These are phyloP conservation scores for Unio delphinus DNA, from an alignment of 2,888 invertebrate genomes.

Conservation along the genomic window DNA sequence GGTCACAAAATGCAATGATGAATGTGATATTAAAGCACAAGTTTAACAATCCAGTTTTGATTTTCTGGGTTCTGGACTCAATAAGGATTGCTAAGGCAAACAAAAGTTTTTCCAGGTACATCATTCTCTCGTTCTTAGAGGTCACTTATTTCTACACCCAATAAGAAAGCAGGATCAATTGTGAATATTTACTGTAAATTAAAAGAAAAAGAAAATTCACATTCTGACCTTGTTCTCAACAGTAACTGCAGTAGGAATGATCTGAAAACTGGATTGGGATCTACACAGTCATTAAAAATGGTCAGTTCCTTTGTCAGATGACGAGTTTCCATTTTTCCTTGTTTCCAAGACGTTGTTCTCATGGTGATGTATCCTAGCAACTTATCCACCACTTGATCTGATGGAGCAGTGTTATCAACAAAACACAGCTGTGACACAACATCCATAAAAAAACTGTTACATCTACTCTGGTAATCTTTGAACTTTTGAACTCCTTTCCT, in stretches of 20 bases:
- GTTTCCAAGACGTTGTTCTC: neutral
- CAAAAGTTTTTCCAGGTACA: no score
- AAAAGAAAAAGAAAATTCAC: neutral
- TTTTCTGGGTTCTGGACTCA: no score
- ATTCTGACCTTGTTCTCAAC: constrained; percentile 48
- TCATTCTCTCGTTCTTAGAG: no score
- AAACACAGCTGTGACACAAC: constrained; percentile 27
- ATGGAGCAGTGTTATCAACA: constrained; percentile 17
- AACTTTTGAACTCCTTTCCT: constrained; percentile 12
- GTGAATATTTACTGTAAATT: no score
- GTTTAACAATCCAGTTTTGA: no score
- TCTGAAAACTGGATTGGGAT: constrained; percentile 61
- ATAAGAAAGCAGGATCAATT: no score
- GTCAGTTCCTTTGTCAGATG: constrained; percentile 48
- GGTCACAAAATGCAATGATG: no score
- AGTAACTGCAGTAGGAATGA: constrained; percentile 61
- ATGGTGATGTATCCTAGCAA: constrained; percentile 16
- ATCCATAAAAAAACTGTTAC: constrained; percentile 22
- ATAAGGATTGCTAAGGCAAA: no score
- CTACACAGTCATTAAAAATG: constrained; percentile 54
- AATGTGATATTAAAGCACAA: no score
- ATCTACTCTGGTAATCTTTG: constrained; percentile 16
- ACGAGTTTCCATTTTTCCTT: constrained; percentile 3
- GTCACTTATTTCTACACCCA: no score
- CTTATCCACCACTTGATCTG: constrained; percentile 16